phyloP scores from a whole-genome alignment of 2,113 vertebrate genomes.

The Rynchops niger region DNA sequence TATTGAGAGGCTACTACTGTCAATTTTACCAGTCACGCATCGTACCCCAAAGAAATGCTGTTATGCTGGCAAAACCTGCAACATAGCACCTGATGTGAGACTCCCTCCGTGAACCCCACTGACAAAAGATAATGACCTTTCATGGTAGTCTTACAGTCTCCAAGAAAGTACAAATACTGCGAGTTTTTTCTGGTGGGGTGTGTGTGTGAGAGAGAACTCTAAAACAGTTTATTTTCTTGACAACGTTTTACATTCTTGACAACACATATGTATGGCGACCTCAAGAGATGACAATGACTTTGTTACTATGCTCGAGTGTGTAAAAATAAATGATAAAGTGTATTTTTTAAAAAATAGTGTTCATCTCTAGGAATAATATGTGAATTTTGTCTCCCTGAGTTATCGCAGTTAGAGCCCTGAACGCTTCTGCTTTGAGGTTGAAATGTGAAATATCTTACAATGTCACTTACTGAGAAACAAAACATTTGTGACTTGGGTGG shows the following conservation, averaged over 20 bases:
- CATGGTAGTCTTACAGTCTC: neutral
- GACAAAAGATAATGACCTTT: neutral
- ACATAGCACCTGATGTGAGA: accelerated
- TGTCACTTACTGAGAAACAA: neutral
- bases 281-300: neutral
- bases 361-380: neutral
- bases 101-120: neutral
- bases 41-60: neutral
- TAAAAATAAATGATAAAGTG: neutral
- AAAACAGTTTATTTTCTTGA: neutral
- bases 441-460: neutral
- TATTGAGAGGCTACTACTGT: neutral
- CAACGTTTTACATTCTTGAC: neutral
- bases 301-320: neutral
- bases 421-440: neutral
- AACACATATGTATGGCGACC: neutral
- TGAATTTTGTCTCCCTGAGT: neutral
- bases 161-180: neutral
- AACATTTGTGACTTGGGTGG: neutral
- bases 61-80: neutral
- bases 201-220: neutral
- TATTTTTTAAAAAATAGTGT: accelerated
- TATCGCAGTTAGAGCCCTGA: neutral
- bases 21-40: neutral
- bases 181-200: neutral